Percentiles rank a stretch among this genome's conserved stretches.
Conservation (phyloP, 2,113 vertebrate genomes). For the Mustela nigripes region DNA sequence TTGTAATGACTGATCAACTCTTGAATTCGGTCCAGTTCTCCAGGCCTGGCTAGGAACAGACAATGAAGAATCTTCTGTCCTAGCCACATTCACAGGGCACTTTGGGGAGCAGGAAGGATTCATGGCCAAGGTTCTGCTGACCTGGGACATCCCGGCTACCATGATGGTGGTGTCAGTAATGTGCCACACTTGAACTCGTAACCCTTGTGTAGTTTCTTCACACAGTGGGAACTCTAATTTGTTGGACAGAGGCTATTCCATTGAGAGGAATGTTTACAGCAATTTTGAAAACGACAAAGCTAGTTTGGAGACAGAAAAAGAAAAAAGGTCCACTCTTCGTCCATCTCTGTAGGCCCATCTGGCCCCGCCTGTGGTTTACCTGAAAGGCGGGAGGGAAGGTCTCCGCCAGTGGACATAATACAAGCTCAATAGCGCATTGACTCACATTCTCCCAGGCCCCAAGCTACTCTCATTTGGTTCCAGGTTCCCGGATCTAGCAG, state of each 20-base stretch:
- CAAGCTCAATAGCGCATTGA: neutral
- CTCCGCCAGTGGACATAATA: fast-evolving
- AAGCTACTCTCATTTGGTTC: neutral
- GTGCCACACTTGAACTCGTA: constrained; percentile 58
- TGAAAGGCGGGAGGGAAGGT: neutral
- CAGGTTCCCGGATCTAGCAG: neutral
- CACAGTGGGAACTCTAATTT: constrained; percentile 25
- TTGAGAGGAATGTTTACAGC: constrained; percentile 77
- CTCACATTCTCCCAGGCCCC: neutral
- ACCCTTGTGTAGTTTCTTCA: constrained; percentile 49
- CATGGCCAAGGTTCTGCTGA: neutral
- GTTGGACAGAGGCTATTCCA: constrained; percentile 54
- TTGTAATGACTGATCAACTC: constrained; percentile 2
- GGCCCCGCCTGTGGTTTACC: neutral
- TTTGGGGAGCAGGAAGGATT: neutral
- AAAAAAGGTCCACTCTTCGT: neutral
- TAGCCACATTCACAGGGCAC: constrained; percentile 35
- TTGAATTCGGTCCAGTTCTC: neutral
- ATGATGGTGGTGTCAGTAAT: neutral
- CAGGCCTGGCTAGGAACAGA: neutral
- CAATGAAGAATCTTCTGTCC: neutral
- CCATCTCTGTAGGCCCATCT: neutral
- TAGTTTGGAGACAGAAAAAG: constrained; percentile 73
- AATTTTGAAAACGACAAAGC: constrained; percentile 75
- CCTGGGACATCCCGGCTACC: neutral